Evolutionary conservation across 2,797 vertebrate genomes (phyloP), one percentile per base, ranked within the genome.

Genomic region (Melanogrammus aeglefinus): DNA sequence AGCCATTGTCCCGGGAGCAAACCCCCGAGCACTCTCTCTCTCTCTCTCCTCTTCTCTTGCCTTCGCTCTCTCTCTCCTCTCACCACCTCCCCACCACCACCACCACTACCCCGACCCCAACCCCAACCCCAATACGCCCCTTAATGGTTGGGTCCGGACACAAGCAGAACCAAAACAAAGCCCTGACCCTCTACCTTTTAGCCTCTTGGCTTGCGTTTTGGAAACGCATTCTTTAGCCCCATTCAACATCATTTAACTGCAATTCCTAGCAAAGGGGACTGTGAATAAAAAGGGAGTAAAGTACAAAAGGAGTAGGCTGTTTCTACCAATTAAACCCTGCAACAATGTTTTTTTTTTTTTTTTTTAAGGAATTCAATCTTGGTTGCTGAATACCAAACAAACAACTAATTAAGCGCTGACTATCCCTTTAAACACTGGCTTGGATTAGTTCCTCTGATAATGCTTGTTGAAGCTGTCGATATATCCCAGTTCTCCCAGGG

Each of bases 1-100:
- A 78, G 82, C 80, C 90, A 93, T 94, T 94, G 93, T 94, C 81
- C 81, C 24, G 4, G 31, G 77, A 90, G 82, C 90, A 90, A 91
- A 88, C 91, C 90, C 88, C 90, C 81, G 78, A 87, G 86, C 89
- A 80, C 75, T 13, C 80, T 90, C 76, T 86, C 75, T 13, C 80
- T 90, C 76, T 86, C 74, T 80, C 84, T 77, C 80, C 85, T 78
- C 84, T 77, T n/a, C n/a, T n/a, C n/a, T 76, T 6, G 35, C 35
- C 35, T n/a, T n/a, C n/a, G n/a, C n/a, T n/a, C n/a, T n/a, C n/a
- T n/a, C n/a, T n/a, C n/a, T n/a, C 88, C 77, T 21, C 57, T 18
- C 57, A 24, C 57, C 57, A n/a, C 51, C 51, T n/a, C 51, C 21
- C 18, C 18, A 57, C 18, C 51, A 10, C 51, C 57, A 63, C 57